Conservation (phyloP, 2,797 vertebrate species). For the Psittacula derbiana region DNA sequence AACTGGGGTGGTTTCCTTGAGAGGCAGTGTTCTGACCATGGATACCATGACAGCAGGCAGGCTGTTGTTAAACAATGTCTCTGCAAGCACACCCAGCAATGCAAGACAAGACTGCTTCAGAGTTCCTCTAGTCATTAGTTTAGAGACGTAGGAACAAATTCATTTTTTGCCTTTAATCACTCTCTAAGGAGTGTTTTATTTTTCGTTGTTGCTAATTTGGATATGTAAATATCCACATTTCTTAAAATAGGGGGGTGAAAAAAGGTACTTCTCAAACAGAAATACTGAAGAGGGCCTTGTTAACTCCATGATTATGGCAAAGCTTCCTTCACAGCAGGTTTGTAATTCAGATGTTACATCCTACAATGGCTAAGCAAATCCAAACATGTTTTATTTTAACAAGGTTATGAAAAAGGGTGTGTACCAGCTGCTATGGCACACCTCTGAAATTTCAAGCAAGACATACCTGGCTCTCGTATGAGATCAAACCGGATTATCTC, state of each 20-base stretch:
- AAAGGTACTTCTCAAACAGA: neutral
- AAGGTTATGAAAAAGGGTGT: slow-evolving; percentile 27
- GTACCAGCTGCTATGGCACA: neutral
- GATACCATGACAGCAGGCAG: neutral
- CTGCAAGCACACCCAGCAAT: neutral
- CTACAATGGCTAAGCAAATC: slow-evolving; percentile 61
- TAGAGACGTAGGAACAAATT: neutral
- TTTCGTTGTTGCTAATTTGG: neutral
- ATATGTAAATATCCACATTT: slow-evolving; percentile 3
- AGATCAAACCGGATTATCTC: slow-evolving; percentile 54
- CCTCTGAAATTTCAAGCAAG: slow-evolving; percentile 50
- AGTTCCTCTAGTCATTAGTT: neutral
- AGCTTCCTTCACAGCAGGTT: neutral
- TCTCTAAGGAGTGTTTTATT: neutral
- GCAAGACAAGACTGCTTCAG: neutral
- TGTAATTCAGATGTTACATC: slow-evolving; percentile 38
- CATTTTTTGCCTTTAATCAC: neutral
- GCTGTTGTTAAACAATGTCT: neutral
- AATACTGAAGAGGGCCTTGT: neutral
- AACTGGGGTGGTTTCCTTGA: neutral
- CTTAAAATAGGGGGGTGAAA: neutral
- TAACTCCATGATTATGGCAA: slow-evolving; percentile 36
- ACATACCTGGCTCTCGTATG: slow-evolving; percentile 19
- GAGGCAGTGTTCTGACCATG: neutral
- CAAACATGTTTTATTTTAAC: slow-evolving; percentile 56